A percentile compares a stretch with the other conserved stretches of the same genome.
Evolutionary conservation across 1,140 invertebrate species (phyloP).

Genomic region (Drosophila prosaltans): DNA sequence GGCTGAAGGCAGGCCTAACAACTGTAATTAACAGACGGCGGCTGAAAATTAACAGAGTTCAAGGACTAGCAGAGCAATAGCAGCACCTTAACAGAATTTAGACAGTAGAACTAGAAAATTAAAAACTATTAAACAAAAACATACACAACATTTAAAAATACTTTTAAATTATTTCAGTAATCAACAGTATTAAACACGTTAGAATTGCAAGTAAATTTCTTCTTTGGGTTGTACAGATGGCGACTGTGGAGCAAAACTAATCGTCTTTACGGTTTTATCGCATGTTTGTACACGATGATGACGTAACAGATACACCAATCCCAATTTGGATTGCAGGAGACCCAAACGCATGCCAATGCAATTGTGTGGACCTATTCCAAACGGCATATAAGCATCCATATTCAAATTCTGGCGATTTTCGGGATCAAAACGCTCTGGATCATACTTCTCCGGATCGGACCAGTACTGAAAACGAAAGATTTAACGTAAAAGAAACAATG

Average conservation of each 20-base stretch:
- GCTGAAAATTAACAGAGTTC: too few relatives aligned
- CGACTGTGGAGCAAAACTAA: constrained; percentile 62
- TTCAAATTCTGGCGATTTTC: constrained; percentile 82
- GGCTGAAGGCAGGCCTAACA: too few relatives aligned
- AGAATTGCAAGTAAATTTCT: constrained; percentile 53
- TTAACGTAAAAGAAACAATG: constrained; percentile 45
- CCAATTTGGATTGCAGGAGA: constrained; percentile 70
- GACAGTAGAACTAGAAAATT: too few relatives aligned
- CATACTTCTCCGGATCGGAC: constrained; percentile 87
- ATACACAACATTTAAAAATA: too few relatives aligned
- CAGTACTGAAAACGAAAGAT: constrained; percentile 86
- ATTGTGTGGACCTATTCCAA: constrained; percentile 90
- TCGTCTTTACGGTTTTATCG: constrained; percentile 45
- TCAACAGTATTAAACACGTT: not conserved
- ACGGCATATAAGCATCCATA: constrained; percentile 88
- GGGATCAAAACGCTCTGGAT: constrained; percentile 87
- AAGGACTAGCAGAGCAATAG: too few relatives aligned
- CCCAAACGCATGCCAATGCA: constrained; percentile 87
- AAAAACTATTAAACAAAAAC: too few relatives aligned
- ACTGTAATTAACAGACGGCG: too few relatives aligned
- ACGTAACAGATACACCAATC: constrained; percentile 71
- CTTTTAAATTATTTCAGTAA: too few relatives aligned
- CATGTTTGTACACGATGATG: constrained; percentile 61
- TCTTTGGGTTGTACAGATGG: constrained; percentile 56
- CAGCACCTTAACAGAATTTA: too few relatives aligned